Evolutionary conservation across 2,113 vertebrate species (phyloP).

Genomic region (Sardina pilchardus): DNA sequence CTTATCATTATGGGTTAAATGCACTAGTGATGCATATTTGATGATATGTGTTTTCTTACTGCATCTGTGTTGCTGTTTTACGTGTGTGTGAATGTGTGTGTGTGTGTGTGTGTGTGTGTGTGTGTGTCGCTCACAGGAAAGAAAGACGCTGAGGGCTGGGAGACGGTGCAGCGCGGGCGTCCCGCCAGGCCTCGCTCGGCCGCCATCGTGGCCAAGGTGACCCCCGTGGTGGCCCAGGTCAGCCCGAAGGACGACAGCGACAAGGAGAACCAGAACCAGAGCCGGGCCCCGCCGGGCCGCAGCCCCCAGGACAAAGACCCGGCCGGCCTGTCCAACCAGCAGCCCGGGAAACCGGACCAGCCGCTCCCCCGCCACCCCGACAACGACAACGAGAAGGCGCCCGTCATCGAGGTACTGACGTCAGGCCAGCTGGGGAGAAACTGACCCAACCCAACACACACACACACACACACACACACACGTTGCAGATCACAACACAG

Average conservation of each 20-base stretch:
- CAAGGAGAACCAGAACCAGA: slow-evolving; percentile 72
- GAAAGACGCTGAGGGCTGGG: slow-evolving; percentile 94
- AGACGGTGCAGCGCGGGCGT: slow-evolving; percentile 93
- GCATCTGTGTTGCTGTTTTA: no score
- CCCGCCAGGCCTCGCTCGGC: slow-evolving; percentile 86
- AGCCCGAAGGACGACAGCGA: slow-evolving; percentile 76
- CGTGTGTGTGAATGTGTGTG: no score
- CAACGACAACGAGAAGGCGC: slow-evolving; percentile 53
- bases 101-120: slow-evolving; percentile 13
- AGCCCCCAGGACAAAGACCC: slow-evolving; percentile 49
- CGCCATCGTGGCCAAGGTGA: slow-evolving; percentile 74
- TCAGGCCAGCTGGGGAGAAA: slow-evolving; percentile 24
- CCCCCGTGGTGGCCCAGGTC: slow-evolving; percentile 61
- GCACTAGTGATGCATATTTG: no score
- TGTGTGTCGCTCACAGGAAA: slow-evolving; percentile 67
- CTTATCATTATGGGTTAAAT: no score
- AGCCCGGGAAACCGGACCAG: slow-evolving; percentile 45
- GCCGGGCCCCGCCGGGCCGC: not conserved
- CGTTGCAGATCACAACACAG: slow-evolving; percentile 10
- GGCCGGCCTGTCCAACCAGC: slow-evolving; percentile 42
- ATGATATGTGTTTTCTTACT: no score
- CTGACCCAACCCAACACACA: slow-evolving; percentile 23
- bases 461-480: slow-evolving; percentile 44
- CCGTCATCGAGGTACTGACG: slow-evolving; percentile 69
- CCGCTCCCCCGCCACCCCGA: slow-evolving; percentile 44